Conservation (phyloP, 2,888 invertebrate species). For the Drosophila nigricruria region DNA sequence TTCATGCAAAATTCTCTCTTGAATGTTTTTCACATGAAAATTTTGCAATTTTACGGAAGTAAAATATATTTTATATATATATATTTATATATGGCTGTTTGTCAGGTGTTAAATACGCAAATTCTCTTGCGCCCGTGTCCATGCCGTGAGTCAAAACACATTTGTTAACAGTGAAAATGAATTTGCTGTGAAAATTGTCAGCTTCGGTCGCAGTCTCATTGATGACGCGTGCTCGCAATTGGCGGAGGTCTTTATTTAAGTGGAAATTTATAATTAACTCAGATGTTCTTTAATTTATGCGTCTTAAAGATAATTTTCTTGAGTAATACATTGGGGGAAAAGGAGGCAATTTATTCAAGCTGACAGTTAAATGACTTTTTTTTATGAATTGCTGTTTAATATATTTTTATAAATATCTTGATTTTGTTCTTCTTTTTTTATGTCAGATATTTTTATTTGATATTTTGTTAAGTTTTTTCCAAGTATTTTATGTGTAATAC, state of each 20-base stretch:
- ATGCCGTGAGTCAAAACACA: conserved; percentile 29
- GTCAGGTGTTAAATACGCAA: conserved; percentile 48
- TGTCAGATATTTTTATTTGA: not conserved
- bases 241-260: conserved; percentile 17
- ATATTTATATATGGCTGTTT: conserved; percentile 15
- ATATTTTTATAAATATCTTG: not conserved
- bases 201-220: not conserved
- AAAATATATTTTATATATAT: conserved; percentile 10
- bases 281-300: conserved; percentile 19
- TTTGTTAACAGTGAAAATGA: conserved; percentile 26
- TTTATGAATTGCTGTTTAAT: not conserved
- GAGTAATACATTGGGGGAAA: not conserved
- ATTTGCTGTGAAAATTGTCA: conserved; percentile 40
- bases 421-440: too few species aligned
- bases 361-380: conserved; percentile 5
- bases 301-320: conserved; percentile 7
- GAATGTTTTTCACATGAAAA: conserved; percentile 52
- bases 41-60: conserved; percentile 18
- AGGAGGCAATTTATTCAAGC: conserved; percentile 9
- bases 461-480: not conserved
- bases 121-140: conserved; percentile 14
- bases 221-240: conserved; percentile 1
- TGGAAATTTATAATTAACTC: conserved; percentile 34
- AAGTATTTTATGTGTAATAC: not conserved
- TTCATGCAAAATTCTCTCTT: conserved; percentile 20